Percentiles rank a stretch among this genome's conserved stretches.
These are phyloP conservation scores for Thunnus thynnus DNA, from an alignment of 2,113 vertebrate species.

Conservation along the genomic window DNA sequence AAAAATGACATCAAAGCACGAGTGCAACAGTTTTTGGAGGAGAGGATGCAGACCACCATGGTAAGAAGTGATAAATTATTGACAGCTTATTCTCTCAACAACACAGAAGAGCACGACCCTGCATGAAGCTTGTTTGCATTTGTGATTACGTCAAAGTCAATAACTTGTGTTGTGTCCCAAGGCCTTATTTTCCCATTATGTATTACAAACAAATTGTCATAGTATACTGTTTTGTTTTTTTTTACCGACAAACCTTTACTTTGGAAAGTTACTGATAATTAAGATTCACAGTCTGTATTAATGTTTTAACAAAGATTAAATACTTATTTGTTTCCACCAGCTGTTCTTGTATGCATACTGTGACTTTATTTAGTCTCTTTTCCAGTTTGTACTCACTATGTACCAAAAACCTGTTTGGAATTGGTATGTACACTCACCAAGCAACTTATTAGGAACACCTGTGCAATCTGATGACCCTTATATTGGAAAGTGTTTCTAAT, in stretches of 20 bases:
- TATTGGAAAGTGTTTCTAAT: too few relatives aligned
- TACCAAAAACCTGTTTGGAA: slow-evolving; percentile 4
- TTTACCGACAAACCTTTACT: too few relatives aligned
- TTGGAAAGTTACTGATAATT: neutral
- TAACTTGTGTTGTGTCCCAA: neutral
- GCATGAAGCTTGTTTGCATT: neutral
- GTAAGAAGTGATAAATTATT: slow-evolving; percentile 75
- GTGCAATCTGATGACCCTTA: too few relatives aligned
- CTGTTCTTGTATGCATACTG: neutral
- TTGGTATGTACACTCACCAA: neutral
- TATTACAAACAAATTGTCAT: too few relatives aligned
- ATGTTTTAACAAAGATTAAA: neutral
- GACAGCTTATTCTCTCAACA: neutral
- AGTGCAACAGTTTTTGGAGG: slow-evolving; percentile 89
- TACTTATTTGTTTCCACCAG: neutral
- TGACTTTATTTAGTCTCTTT: neutral
- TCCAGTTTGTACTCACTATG: neutral
- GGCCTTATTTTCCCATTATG: neutral
- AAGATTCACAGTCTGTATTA: neutral
- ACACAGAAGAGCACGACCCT: neutral
- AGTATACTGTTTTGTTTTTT: too few relatives aligned
- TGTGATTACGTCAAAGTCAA: neutral
- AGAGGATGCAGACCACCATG: slow-evolving; percentile 91
- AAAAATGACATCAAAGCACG: slow-evolving; percentile 76
- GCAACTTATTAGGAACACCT: too few relatives aligned